Percentiles rank a stretch among this genome's conserved stretches.
These are phyloP conservation scores for Sebastes nivosus DNA, from an alignment of 2,797 vertebrate genomes.

Conservation along the genomic window DNA sequence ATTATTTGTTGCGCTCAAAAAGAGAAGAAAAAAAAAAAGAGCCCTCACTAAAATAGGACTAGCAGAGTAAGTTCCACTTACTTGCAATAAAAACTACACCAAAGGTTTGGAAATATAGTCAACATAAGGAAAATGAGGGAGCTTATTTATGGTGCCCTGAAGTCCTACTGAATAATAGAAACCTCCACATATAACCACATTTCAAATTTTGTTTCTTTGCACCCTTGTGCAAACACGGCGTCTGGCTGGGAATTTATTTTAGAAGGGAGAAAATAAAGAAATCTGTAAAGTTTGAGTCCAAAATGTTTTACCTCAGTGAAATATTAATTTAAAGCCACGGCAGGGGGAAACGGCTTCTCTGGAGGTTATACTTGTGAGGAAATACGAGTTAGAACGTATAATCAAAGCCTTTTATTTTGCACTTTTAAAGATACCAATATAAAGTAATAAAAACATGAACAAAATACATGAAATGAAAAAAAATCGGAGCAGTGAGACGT, in stretches of 20 bases:
- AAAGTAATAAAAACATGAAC: slow-evolving; percentile 52
- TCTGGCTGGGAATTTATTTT: slow-evolving; percentile 60
- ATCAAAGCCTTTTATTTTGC: slow-evolving; percentile 70
- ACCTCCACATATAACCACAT: slow-evolving; percentile 57
- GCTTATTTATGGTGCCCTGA: slow-evolving; percentile 75
- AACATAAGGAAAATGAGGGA: slow-evolving; percentile 70
- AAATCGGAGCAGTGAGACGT: slow-evolving; percentile 26
- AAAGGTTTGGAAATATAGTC: slow-evolving; percentile 73
- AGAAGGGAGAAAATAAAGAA: slow-evolving; percentile 45
- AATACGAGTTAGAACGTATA: slow-evolving; percentile 35
- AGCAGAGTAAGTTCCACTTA: slow-evolving; percentile 70
- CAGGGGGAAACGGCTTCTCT: slow-evolving; percentile 7
- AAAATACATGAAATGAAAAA: slow-evolving; percentile 40
- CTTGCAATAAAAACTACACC: slow-evolving; percentile 77
- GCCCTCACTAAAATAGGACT: slow-evolving; percentile 74
- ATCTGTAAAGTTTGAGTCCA: slow-evolving; percentile 69
- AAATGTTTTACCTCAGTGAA: slow-evolving; percentile 67
- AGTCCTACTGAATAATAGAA: slow-evolving; percentile 76
- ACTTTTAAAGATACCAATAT: slow-evolving; percentile 47
- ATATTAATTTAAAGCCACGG: slow-evolving; percentile 52
- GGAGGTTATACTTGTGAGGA: slow-evolving; percentile 17
- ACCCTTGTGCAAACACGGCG: slow-evolving; percentile 53
- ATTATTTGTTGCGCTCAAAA: slow-evolving; percentile 78
- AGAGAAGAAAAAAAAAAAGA: slow-evolving; percentile 18
- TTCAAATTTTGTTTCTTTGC: slow-evolving; percentile 68